Percentiles rank a stretch among this genome's conserved stretches.
These are phyloP conservation scores for Cebus imitator DNA, from an alignment of 2,113 vertebrate species.

Conservation along the genomic window DNA sequence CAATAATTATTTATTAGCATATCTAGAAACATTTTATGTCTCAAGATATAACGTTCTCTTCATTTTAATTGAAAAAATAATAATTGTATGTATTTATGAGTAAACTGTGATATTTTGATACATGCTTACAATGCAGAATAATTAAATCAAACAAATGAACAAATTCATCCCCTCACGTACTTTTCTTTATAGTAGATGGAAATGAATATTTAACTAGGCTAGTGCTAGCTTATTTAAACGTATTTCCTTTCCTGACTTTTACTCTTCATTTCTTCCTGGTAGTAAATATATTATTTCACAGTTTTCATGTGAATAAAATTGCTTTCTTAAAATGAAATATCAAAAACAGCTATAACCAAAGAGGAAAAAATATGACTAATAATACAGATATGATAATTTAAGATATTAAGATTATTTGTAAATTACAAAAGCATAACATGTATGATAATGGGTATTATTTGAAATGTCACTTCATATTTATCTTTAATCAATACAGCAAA, in stretches of 20 bases:
- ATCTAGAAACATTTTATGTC: neutral
- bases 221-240: neutral
- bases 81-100: neutral
- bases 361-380: constrained; percentile 6
- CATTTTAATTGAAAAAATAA: neutral
- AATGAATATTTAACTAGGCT: neutral
- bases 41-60: neutral
- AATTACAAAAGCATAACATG: neutral
- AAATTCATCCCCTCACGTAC: neutral
- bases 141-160: neutral
- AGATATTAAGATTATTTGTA: neutral
- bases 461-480: neutral
- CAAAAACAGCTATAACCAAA: neutral
- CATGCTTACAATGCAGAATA: neutral
- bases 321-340: constrained; percentile 2
- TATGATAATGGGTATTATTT: neutral
- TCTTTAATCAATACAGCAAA: neutral
- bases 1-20: neutral
- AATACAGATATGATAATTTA: neutral
- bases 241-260: neutral
- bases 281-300: neutral
- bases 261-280: neutral
- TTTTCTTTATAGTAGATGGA: neutral
- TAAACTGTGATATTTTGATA: neutral
- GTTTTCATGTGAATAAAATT: neutral